Conservation (phyloP, 2,888 invertebrate genomes). For the Zaprionus obscuricornis region DNA sequence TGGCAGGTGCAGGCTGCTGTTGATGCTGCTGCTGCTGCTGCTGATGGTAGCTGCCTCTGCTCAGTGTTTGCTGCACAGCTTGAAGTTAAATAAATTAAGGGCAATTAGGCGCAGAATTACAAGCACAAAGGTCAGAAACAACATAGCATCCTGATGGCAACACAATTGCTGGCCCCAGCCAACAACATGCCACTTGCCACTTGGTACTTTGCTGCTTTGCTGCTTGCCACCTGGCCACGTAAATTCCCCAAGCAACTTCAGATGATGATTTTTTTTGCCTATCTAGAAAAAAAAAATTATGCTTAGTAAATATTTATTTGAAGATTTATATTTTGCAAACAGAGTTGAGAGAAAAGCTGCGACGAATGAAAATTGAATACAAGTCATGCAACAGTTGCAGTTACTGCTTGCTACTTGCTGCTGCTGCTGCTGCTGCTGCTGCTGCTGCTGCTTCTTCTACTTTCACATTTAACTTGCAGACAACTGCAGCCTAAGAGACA, state of each 20-base stretch:
- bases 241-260: constrained; percentile 35
- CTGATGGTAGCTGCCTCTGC: constrained; percentile 3
- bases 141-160: constrained; percentile 25
- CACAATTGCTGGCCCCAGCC: constrained; percentile 29
- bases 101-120: constrained; percentile 73
- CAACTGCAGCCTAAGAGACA: constrained; percentile 37
- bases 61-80: constrained; percentile 54
- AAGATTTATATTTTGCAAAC: too few relatives aligned
- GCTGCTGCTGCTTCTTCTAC: constrained; percentile 26
- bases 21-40: too few relatives aligned
- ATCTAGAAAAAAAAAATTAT: constrained; percentile 55
- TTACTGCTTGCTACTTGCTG: not conserved
- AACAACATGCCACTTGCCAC: too few relatives aligned
- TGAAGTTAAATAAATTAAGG: constrained; percentile 78
- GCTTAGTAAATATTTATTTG: constrained; percentile 57
- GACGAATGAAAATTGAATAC: too few relatives aligned
- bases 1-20: too few relatives aligned
- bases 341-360: too few relatives aligned
- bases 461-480: constrained; percentile 16
- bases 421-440: too few relatives aligned
- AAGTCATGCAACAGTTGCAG: constrained; percentile 38
- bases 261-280: constrained; percentile 61
- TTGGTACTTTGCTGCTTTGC: not conserved
- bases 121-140: constrained; percentile 65
- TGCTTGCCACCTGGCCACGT: not conserved